A percentile compares a stretch with the other conserved stretches of the same genome.
Evolutionary conservation across 2,888 invertebrate species (phyloP).

Genomic region (Rhorus exstirpatorius): DNA sequence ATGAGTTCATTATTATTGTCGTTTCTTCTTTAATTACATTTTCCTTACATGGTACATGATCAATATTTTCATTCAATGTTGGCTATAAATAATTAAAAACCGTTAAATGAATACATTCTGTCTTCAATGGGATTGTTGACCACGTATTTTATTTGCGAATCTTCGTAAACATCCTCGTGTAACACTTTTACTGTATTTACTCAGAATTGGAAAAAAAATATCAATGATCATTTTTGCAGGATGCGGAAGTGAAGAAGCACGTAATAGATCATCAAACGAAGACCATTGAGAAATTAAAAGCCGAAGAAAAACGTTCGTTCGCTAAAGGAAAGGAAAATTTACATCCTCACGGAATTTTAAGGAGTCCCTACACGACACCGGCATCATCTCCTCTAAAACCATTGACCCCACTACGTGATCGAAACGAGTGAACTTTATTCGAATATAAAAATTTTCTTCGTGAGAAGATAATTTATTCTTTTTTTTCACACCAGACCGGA

Average conservation of each 20-base stretch:
- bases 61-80: conserved; percentile 18
- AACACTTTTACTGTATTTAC: neutral
- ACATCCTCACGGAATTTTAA: conserved; percentile 83
- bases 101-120: conserved; percentile 51
- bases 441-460: neutral
- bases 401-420: conserved; percentile 85
- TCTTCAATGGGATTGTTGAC: conserved; percentile 5
- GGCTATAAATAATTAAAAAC: neutral
- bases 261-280: conserved; percentile 82
- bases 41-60: conserved; percentile 2
- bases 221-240: conserved; percentile 74
- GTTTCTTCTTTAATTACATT: neutral
- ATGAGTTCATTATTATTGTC: neutral
- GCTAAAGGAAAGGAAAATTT: conserved; percentile 87
- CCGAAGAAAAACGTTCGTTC: conserved; percentile 81
- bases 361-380: conserved; percentile 77
- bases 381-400: conserved; percentile 83
- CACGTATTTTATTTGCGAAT: conserved; percentile 40
- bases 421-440: conserved; percentile 82
- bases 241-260: conserved; percentile 76
- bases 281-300: conserved; percentile 85
- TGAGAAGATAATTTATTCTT: conserved; percentile 8
- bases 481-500: conserved; percentile 1
- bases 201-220: conserved; percentile 24
- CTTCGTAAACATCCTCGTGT: neutral